These are phyloP conservation scores for Harpalus rubripes DNA, from an alignment of 2,888 invertebrate species.

Conservation along the genomic window DNA sequence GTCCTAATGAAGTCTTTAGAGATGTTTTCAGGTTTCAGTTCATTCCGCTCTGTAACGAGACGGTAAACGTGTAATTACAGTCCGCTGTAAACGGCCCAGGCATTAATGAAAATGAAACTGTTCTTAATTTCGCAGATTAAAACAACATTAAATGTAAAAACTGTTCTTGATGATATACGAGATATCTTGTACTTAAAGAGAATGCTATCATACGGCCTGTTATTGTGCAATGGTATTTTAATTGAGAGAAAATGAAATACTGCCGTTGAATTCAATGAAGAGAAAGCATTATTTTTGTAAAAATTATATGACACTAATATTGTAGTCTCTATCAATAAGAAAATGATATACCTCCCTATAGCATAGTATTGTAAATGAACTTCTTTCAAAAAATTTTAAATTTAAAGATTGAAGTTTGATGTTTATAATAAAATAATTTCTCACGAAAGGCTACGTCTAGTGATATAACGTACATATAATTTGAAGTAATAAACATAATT, in stretches of 20 bases:
- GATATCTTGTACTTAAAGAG: slow-evolving; percentile 12
- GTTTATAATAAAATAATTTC: no score
- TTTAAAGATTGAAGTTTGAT: no score
- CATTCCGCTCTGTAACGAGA: slow-evolving; percentile 58
- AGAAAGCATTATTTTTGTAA: background rate
- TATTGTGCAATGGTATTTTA: background rate
- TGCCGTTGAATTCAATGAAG: background rate
- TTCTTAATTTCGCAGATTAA: slow-evolving; percentile 66
- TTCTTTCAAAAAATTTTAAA: no score
- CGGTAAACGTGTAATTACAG: slow-evolving; percentile 62
- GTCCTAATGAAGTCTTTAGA: slow-evolving; percentile 59
- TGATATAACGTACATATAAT: no score
- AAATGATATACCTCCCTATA: no score
- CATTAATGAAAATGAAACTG: slow-evolving; percentile 64
- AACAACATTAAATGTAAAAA: slow-evolving; percentile 64
- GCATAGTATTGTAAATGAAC: no score
- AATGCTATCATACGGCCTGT: background rate
- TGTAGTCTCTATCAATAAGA: no score
- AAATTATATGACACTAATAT: no score
- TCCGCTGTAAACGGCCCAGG: slow-evolving; percentile 42
- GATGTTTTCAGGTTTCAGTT: slow-evolving; percentile 49
- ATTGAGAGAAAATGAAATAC: slow-evolving; percentile 16
- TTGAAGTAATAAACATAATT: no score
- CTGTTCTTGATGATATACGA: slow-evolving; percentile 49
- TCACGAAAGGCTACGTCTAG: no score